A percentile compares a stretch with the other conserved stretches of the same genome.
Evolutionary conservation across 1,140 invertebrate genomes (phyloP).

Genomic region (Oppia nitens): DNA sequence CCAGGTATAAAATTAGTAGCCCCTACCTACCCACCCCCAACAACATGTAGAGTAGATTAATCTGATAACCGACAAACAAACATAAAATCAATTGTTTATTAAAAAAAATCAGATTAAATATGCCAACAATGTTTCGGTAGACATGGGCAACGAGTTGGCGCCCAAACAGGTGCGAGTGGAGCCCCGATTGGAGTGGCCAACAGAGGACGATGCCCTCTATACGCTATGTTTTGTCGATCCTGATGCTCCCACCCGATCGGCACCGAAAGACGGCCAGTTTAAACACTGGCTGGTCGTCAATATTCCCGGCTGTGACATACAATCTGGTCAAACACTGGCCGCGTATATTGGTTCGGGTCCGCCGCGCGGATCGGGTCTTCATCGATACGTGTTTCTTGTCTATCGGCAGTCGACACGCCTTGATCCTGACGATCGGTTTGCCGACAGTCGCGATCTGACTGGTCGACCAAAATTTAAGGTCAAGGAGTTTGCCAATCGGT

Average conservation of each 20-base stretch:
- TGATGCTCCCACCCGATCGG: constrained; percentile 24
- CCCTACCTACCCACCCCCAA: too few relatives aligned
- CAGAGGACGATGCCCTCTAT: constrained; percentile 35
- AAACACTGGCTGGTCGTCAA: constrained; percentile 29
- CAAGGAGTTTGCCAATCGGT: too few relatives aligned
- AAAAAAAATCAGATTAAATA: too few relatives aligned
- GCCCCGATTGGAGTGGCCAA: constrained; percentile 33
- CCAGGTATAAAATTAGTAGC: too few relatives aligned
- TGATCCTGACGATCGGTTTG: too few relatives aligned
- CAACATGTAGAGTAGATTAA: too few relatives aligned
- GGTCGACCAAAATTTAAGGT: too few relatives aligned
- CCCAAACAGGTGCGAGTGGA: constrained; percentile 31
- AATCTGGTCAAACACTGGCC: constrained; percentile 24
- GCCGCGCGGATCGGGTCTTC: constrained; percentile 25
- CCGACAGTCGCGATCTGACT: too few relatives aligned
- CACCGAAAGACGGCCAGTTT: constrained; percentile 25
- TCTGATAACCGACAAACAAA: too few relatives aligned
- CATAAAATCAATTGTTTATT: too few relatives aligned
- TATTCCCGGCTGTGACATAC: constrained; percentile 26
- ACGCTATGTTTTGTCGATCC: constrained; percentile 53
- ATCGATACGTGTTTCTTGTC: constrained; percentile 1
- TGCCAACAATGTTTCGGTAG: not conserved
- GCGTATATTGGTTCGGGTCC: constrained; percentile 28
- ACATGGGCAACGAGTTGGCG: constrained; percentile 48
- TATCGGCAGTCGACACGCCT: too few relatives aligned